Evolutionary conservation across 2,888 invertebrate species (phyloP).

Genomic region (Plusia festucae): DNA sequence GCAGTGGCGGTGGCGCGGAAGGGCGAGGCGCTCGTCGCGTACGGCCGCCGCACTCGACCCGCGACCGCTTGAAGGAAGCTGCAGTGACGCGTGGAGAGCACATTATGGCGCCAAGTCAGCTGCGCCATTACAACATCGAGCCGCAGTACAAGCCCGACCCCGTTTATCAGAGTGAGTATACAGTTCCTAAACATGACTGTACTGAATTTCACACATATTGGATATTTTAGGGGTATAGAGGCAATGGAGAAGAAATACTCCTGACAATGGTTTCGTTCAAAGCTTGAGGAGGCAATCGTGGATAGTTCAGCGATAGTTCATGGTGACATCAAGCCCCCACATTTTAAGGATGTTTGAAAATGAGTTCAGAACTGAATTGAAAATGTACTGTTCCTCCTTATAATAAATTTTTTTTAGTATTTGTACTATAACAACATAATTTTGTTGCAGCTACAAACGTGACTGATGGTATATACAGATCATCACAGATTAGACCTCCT

Average conservation of each 20-base stretch:
- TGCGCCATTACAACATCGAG: constrained; percentile 77
- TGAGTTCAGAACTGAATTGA: too few species aligned
- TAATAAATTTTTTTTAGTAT: too few species aligned
- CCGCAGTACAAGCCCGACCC: constrained; percentile 69
- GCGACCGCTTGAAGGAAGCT: constrained; percentile 95
- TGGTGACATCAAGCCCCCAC: too few species aligned
- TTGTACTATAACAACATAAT: constrained; percentile 6
- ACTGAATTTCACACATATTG: too few species aligned
- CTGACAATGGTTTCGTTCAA: too few species aligned
- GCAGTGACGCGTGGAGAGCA: constrained; percentile 96
- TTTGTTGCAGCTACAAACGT: constrained; percentile 76
- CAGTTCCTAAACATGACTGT: too few species aligned
- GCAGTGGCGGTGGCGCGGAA: constrained; percentile 82
- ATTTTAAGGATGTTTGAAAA: too few species aligned
- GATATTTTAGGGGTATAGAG: too few species aligned
- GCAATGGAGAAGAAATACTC: too few species aligned
- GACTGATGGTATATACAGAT: constrained; percentile 80
- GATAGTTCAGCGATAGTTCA: too few species aligned
- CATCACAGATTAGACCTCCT: constrained; percentile 74
- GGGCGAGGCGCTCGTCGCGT: constrained; percentile 90
- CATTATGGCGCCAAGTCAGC: constrained; percentile 86
- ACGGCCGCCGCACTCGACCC: constrained; percentile 95
- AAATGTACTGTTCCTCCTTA: too few species aligned
- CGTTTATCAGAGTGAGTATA: constrained; percentile 75
- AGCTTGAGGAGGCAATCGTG: too few species aligned